Evolutionary conservation across 2,888 invertebrate species (phyloP).

Genomic region (Sminthurides aquaticus): DNA sequence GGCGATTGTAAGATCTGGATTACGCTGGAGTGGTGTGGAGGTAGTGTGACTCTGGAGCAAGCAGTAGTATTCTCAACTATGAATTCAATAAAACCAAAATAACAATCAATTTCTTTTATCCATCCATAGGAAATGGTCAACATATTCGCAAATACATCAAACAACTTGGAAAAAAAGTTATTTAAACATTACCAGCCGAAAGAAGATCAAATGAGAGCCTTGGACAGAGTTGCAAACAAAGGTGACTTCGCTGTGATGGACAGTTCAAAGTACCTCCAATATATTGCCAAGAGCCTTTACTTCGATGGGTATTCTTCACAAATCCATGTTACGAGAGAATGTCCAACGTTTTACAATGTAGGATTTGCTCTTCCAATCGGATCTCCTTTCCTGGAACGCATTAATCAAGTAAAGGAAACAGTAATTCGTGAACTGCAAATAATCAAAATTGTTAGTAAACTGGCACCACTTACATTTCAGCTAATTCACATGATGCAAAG

Average conservation of each 20-base stretch:
- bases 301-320: conserved; percentile 36
- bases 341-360: conserved; percentile 41
- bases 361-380: conserved; percentile 41
- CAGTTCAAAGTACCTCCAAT: conserved; percentile 36
- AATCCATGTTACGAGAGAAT: conserved; percentile 39
- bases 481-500: conserved; percentile 59
- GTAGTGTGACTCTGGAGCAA: not conserved
- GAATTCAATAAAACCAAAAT: too few relatives aligned
- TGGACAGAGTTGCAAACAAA: conserved; percentile 36
- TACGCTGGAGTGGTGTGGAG: conserved; percentile 41
- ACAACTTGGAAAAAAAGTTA: conserved; percentile 28
- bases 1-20: conserved; percentile 33
- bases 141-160: conserved; percentile 34
- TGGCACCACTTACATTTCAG: conserved; percentile 49
- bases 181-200: conserved; percentile 32
- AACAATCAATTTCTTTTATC: not conserved
- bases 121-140: conserved; percentile 30
- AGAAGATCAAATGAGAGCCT: conserved; percentile 29
- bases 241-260: conserved; percentile 42
- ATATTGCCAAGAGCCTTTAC: conserved; percentile 34
- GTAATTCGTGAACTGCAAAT: not conserved
- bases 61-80: not conserved
- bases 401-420: conserved; percentile 33
- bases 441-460: not conserved
- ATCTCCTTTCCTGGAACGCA: conserved; percentile 39